Evolutionary conservation across 2,797 vertebrate genomes (phyloP).

Genomic region (Oreonectes daqikongensis): DNA sequence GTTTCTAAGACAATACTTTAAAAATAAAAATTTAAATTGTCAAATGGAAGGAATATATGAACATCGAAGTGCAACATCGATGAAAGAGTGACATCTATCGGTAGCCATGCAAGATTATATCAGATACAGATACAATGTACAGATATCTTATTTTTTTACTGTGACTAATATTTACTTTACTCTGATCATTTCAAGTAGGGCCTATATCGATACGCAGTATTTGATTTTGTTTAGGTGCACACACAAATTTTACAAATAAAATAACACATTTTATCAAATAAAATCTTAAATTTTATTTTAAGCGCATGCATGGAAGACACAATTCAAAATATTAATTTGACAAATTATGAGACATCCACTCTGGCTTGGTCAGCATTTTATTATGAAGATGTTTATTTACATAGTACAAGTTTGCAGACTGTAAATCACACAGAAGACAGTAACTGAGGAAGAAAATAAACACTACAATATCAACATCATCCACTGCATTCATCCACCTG

Average conservation of each 20-base stretch:
- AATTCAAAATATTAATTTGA: too few relatives aligned
- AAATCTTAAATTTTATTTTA: too few relatives aligned
- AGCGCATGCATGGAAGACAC: too few relatives aligned
- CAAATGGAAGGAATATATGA: background rate
- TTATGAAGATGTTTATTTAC: conserved; percentile 75
- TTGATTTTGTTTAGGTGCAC: too few relatives aligned
- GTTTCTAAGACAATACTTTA: too few relatives aligned
- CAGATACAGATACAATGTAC: background rate
- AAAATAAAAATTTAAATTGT: background rate
- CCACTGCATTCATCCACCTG: conserved; percentile 21
- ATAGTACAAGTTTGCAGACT: conserved; percentile 68
- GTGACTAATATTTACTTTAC: background rate
- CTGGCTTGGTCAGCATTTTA: conserved; percentile 23
- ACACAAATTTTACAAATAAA: too few relatives aligned
- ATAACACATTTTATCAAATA: too few relatives aligned
- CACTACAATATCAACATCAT: conserved; percentile 19
- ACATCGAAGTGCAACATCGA: background rate
- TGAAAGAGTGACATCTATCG: conserved; percentile 37
- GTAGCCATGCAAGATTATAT: too few relatives aligned
- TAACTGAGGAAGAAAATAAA: conserved; percentile 61
- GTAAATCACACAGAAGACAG: conserved; percentile 35
- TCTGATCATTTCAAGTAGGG: too few relatives aligned
- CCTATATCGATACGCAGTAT: too few relatives aligned
- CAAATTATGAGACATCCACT: background rate
- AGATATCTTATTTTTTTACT: background rate